These are phyloP conservation scores for Macrostomum lignano DNA, from an alignment of 1,140 invertebrate species.

Conservation along the genomic window DNA sequence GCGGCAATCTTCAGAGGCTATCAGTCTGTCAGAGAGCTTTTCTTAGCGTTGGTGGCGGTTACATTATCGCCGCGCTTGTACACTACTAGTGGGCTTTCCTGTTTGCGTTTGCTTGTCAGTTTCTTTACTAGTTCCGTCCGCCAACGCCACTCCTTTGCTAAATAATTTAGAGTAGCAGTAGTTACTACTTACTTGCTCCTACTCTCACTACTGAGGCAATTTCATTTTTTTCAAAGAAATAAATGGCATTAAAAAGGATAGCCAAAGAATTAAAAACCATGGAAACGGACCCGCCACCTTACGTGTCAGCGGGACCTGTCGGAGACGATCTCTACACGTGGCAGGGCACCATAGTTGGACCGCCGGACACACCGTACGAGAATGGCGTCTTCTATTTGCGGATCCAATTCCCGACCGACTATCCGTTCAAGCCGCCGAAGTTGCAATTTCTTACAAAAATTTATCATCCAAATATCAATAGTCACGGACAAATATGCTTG, in stretches of 20 bases:
- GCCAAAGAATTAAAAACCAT: slow-evolving; percentile 7
- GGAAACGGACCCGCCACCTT: slow-evolving; percentile 9
- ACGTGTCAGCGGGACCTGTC: slow-evolving; percentile 11
- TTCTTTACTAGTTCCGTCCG: no score
- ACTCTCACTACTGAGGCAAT: no score
- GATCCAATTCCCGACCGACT: slow-evolving; percentile 49
- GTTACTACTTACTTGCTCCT: no score
- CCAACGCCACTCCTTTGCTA: no score
- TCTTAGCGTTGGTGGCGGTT: no score
- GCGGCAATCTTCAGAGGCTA: no score
- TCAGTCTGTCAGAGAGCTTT: no score
- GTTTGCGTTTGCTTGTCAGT: no score
- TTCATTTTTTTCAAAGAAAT: no score
- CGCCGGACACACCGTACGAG: slow-evolving; percentile 5
- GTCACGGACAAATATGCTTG: slow-evolving; percentile 96
- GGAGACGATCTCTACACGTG: slow-evolving; percentile 10
- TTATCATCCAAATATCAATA: slow-evolving; percentile 99
- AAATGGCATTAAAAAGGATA: slow-evolving; percentile 5
- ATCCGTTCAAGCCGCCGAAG: slow-evolving; percentile 86
- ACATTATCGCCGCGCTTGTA: no score
- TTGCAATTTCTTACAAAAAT: slow-evolving; percentile 97
- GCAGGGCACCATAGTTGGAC: slow-evolving; percentile 10
- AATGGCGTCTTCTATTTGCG: slow-evolving; percentile 37
- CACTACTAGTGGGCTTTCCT: no score
- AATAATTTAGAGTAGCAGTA: no score